Evolutionary conservation across 2,888 invertebrate species (phyloP), one percentile per base, ranked within the genome.

Genomic region (Andrena marginata): DNA sequence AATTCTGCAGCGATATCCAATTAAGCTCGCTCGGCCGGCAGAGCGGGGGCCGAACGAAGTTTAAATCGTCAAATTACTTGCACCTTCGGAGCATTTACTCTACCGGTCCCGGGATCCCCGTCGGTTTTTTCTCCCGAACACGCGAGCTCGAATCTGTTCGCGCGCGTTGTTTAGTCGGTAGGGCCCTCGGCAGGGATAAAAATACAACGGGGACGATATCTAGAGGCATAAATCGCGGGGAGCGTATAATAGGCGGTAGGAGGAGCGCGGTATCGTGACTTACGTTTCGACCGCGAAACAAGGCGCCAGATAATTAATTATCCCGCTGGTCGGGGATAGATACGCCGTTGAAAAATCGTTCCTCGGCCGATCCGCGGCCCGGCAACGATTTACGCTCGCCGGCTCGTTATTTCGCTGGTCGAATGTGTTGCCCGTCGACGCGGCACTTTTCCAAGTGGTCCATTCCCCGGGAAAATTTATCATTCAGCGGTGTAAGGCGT

Each of bases 301-400:
- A 79, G 33, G 68, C 64, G 71, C 26, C 54, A 78, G 75, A 79
- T 84, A 84, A 84, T 84, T 84, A 84, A 84, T 84, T 82, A 82
- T 79, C 64, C 65, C 62, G 64, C 69, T 42, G 60, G 56, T 64
- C 59, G 67, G 78, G 67, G 78, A 70, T 80, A 82, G 84, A 84
- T 84, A 84, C 72, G 83, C 72, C 64, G 78, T 20, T 84, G 84
- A 83, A 84, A 84, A 83, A 84, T 83, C 84, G 83, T 56, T 16
- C 62, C 56, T 51, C 29, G 59, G 56, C 62, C 80, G 76, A 82
- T 54, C 60, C 31, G 23, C 35, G 51, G 20, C 70, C 23, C 65
- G n/a, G 16, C 5, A 26, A 67, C 82, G 69, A 83, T 83, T 82
- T 82, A 83, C 72, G 67, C 51, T 65, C 10, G 42, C 70, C 75